Conservation (phyloP, 2,888 invertebrate species). For the Erebia epiphron region DNA sequence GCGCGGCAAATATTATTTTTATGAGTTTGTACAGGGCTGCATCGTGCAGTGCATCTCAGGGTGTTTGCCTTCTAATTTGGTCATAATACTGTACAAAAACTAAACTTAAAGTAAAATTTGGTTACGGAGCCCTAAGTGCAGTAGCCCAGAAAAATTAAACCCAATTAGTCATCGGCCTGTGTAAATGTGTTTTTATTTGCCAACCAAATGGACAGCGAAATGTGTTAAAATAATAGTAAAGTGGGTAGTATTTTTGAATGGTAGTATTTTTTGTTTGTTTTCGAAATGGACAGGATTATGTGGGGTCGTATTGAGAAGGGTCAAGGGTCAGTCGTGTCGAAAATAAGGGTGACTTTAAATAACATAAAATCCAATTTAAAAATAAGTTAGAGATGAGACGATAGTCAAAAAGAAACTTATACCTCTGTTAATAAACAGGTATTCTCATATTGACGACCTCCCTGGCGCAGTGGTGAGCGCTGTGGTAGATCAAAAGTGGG, state of each 20-base stretch:
- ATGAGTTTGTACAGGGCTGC: too few relatives aligned
- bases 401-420: too few relatives aligned
- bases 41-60: too few relatives aligned
- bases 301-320: constrained; percentile 4
- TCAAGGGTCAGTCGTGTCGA: neutral
- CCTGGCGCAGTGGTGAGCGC: too few relatives aligned
- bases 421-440: too few relatives aligned
- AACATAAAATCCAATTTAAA: neutral
- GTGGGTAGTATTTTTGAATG: constrained; percentile 11
- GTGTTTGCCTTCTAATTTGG: too few relatives aligned
- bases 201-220: constrained; percentile 20
- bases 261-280: neutral
- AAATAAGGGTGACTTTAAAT: constrained; percentile 12
- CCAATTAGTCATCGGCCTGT: constrained; percentile 15
- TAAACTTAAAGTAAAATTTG: neutral
- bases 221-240: constrained; percentile 13
- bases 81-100: too few relatives aligned
- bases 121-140: constrained; percentile 1
- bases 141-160: constrained; percentile 10
- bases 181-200: constrained; percentile 20
- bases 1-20: too few relatives aligned
- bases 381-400: neutral
- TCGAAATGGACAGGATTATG: constrained; percentile 6
- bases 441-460: too few relatives aligned
- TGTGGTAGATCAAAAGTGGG: too few relatives aligned